Evolutionary conservation across 2,888 invertebrate species (phyloP).

Genomic region (Caenorhabditis angaria): DNA sequence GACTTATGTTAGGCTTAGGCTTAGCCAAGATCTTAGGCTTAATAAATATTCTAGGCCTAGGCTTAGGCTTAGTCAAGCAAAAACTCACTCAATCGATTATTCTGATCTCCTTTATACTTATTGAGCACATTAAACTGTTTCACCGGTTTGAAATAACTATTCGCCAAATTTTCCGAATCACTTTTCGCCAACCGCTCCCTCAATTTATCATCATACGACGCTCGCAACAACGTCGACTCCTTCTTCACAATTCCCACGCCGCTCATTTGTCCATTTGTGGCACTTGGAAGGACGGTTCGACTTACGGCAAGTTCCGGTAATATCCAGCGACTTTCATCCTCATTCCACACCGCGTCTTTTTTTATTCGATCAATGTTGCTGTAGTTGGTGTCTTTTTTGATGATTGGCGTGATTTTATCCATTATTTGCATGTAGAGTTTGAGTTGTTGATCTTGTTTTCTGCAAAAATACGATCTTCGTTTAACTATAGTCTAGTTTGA

Average conservation of each 20-base stretch:
- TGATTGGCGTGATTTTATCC: conserved; percentile 77
- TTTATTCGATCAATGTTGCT: conserved; percentile 80
- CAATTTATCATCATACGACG: conserved; percentile 57
- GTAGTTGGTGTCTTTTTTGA: conserved; percentile 72
- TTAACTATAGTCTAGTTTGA: no score
- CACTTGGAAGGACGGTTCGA: conserved; percentile 80
- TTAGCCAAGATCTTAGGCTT: no score
- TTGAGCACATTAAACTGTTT: conserved; percentile 78
- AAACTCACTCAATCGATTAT: conserved; percentile 23
- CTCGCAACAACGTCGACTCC: conserved; percentile 15
- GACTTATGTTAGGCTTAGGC: no score
- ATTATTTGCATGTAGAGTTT: conserved; percentile 77
- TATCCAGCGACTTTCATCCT: conserved; percentile 77
- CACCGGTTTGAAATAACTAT: conserved; percentile 81
- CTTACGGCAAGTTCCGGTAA: conserved; percentile 80
- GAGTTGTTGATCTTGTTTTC: conserved; percentile 79
- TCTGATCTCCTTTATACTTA: conserved; percentile 75
- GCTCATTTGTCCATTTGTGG: conserved; percentile 45
- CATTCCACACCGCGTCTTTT: conserved; percentile 81
- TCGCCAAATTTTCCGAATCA: conserved; percentile 79
- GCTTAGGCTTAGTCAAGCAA: no score
- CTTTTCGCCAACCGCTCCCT: conserved; percentile 74
- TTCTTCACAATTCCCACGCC: conserved; percentile 12
- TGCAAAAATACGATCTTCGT: no score
- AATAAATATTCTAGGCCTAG: no score